A percentile compares a stretch with the other conserved stretches of the same genome.
These are phyloP conservation scores for Orestias chungarensis DNA, from an alignment of 2,797 vertebrate genomes.

Conservation along the genomic window DNA sequence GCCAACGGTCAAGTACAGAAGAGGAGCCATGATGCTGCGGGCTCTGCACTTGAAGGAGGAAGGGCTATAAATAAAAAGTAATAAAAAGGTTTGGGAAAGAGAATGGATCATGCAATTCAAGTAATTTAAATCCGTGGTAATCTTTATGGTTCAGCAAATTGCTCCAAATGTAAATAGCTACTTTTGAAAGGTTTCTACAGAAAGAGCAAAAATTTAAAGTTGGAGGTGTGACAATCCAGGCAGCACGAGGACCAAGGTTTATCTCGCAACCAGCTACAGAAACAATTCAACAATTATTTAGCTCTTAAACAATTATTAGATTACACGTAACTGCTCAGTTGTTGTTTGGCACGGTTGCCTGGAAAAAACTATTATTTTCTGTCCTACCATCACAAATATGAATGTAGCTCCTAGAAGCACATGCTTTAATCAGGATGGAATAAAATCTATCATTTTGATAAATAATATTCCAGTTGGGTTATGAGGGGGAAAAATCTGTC, in stretches of 20 bases:
- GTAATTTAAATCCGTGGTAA: background rate
- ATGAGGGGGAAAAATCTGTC: background rate
- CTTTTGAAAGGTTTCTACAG: background rate
- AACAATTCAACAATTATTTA: too few relatives aligned
- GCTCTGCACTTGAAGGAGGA: background rate
- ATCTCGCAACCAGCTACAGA: background rate
- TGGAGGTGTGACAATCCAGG: background rate
- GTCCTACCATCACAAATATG: background rate
- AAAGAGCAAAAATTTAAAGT: background rate
- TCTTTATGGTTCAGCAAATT: background rate
- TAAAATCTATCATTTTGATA: background rate
- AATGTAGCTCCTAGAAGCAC: background rate
- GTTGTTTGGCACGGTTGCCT: background rate
- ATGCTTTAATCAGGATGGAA: background rate
- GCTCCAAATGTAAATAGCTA: background rate
- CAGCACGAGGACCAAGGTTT: background rate
- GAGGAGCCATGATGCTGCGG: background rate
- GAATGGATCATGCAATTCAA: background rate
- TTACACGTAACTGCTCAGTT: background rate
- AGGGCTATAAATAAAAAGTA: background rate
- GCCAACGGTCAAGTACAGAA: background rate
- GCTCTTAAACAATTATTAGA: background rate
- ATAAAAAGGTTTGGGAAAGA: background rate
- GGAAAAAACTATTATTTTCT: background rate
- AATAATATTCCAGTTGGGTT: background rate